Conservation (phyloP, 2,797 vertebrate genomes). For the Eupleurogrammus muticus region DNA sequence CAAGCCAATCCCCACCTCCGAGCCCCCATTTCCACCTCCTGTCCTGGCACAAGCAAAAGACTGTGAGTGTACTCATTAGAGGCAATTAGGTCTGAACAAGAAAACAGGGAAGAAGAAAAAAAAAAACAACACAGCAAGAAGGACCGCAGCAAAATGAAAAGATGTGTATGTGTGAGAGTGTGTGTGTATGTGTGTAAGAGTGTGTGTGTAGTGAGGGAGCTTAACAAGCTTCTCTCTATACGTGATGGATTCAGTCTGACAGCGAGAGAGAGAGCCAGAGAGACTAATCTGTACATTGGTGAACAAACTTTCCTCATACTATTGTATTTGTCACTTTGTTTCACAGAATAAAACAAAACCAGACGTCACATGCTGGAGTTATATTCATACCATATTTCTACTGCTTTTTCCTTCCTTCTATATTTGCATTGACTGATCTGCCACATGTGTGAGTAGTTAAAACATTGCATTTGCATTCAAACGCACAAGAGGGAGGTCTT, state of each 20-base stretch:
- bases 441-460: not conserved
- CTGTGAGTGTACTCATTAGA: conserved; percentile 70
- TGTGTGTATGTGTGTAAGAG: conserved; percentile 7
- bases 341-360: not conserved
- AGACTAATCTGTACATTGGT: conserved; percentile 14
- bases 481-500: too few relatives aligned
- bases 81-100: conserved; percentile 60
- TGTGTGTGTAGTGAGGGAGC: too few relatives aligned
- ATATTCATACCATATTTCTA: not conserved
- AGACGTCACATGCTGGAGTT: not conserved
- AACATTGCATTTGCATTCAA: too few relatives aligned
- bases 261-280: conserved; percentile 20
- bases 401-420: too few relatives aligned
- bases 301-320: conserved; percentile 19
- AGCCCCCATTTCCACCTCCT: not conserved
- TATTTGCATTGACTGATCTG: conserved; percentile 1
- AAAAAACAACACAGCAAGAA: conserved; percentile 31
- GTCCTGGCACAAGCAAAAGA: conserved; percentile 35
- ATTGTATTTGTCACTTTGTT: not conserved
- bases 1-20: not conserved
- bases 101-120: conserved; percentile 48
- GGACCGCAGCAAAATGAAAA: conserved; percentile 30
- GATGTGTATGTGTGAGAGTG: conserved; percentile 15
- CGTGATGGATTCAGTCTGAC: conserved; percentile 51
- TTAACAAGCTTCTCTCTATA: conserved; percentile 33